Base-by-base conservation (phyloP, 1,140 invertebrate genomes). In the Rhopalosiphum maidis region DNA sequence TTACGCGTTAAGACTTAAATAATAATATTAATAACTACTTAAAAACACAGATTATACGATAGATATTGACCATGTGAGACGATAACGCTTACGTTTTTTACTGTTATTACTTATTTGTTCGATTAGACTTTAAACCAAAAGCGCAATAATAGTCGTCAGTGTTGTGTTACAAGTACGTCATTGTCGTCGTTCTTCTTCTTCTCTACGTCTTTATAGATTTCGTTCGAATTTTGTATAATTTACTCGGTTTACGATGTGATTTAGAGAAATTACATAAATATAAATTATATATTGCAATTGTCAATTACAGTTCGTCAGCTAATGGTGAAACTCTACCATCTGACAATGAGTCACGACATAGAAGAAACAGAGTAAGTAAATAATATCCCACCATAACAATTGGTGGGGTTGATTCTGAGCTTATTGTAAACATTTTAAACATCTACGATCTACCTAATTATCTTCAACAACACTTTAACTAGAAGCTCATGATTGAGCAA, bases 251-350 rank as follows among this genome's bases (percentile, higher is more conserved):
- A 23, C 37, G 9, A 86, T 86, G 25, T 18, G 85, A 86, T 86
- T 86, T 30, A 41, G 11, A 46, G 11, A 86, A 46, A 30, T 43
- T 85, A 25, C 25, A 18, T 1, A 30, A 15, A 46, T 35, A 77
- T 77, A 77, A 77, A 77, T n/a, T 18, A 77, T n/a, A 51, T 0
- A 41, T 85, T 85, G 22, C 41, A 43, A 41, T 43, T 51, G 11
- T 3, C 48, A 25, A 37, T 83, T 37, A 46, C 23, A 4, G n/a
- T 55, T 89, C 2, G 18, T 46, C 43, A 25, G 15, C 48, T n/a
- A 86, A 93, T 93, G 91, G 91, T 93, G 54, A 93, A 93, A 86
- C 48, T 93, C 22, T 93, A 93, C 37, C 91, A 93, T 30, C 15
- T 93, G 25, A 85, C 77, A 54, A 93, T 93, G 91, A 93, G 35